phyloP scores from a whole-genome alignment of 1,140 invertebrate genomes.

The Neuroterus valhalla region DNA sequence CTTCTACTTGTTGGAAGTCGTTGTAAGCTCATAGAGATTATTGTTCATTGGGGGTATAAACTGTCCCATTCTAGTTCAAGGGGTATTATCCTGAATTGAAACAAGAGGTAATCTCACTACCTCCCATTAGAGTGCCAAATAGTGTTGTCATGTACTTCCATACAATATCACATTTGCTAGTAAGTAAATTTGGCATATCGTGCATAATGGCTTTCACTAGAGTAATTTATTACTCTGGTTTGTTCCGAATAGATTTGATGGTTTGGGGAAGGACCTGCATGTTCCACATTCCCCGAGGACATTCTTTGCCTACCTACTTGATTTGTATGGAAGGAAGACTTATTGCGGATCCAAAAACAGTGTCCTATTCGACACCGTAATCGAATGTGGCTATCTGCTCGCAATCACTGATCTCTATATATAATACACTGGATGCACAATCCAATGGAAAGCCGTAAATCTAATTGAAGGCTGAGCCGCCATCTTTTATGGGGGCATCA shows the following conservation, averaged over 20 bases:
- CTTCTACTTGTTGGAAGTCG: background rate
- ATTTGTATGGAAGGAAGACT: too few species aligned
- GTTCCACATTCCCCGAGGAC: background rate
- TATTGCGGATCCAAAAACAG: too few species aligned
- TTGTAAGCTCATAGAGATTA: background rate
- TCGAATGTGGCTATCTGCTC: too few species aligned
- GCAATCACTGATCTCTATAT: too few species aligned
- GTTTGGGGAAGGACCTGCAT: background rate
- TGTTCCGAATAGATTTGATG: background rate
- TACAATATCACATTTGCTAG: background rate
- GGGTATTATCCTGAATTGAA: slow-evolving; percentile 12
- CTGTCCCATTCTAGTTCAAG: background rate
- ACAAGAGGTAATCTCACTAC: slow-evolving; percentile 20
- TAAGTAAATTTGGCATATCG: slow-evolving; percentile 3
- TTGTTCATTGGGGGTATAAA: slow-evolving; percentile 10
- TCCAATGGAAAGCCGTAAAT: too few species aligned
- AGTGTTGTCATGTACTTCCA: slow-evolving; percentile 18
- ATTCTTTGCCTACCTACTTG: background rate
- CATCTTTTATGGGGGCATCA: too few species aligned
- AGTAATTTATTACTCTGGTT: slow-evolving; percentile 4
- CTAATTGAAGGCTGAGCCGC: too few species aligned
- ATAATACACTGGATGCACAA: too few species aligned
- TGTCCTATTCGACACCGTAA: too few species aligned
- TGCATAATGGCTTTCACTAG: background rate
- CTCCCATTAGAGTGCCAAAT: slow-evolving; percentile 17